Base-by-base conservation (phyloP, 2,797 vertebrate species). In the Otus scops region DNA sequence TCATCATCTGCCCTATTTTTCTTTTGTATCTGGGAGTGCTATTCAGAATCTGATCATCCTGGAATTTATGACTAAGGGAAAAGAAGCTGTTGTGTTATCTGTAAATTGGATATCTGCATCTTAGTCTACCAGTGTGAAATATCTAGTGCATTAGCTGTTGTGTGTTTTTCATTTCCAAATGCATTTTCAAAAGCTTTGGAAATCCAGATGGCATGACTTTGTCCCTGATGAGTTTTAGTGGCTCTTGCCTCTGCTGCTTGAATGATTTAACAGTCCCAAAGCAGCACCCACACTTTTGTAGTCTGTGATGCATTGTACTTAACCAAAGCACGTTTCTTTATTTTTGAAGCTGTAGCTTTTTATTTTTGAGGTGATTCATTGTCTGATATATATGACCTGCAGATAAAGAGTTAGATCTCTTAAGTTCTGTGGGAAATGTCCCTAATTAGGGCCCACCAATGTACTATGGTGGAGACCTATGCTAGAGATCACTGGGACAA, bases 1-100 rank as follows among this genome's bases (percentile, higher is more conserved):
- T 96, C 67, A 96, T 96, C 88, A 70, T 95, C 88, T 96, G 93
- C 64, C 93, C 94, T 95, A 95, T 96, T 96, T 97, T 96, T 91
- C 85, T 79, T 89, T 95, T 89, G 39, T 95, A 68, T 93, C 88
- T 92, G 45, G 23, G 67, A 95, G 56, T 74, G 70, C 92, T 95
- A 50, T 92, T 95, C 74, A 92, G 78, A 85, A 89, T 94, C 92
- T 79, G 83, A 95, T 96, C 70, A 85, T 79, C 54, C 59, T 77
- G 54, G 70, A 95, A 95, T 90, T 93, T 96, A 93, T 93, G 93
- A 68, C 89, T 92, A 93, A 95, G 88, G 63, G 43, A 86, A 94
- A 81, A 88, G 79, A 65, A 88, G 32, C 63, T 73, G 45, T 87
- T 95, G 45, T 74, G 47, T 87, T 97, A 86, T 89, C 85, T 90